These are phyloP conservation scores for Sturnira hondurensis DNA, from an alignment of 2,113 vertebrate species.

Conservation along the genomic window DNA sequence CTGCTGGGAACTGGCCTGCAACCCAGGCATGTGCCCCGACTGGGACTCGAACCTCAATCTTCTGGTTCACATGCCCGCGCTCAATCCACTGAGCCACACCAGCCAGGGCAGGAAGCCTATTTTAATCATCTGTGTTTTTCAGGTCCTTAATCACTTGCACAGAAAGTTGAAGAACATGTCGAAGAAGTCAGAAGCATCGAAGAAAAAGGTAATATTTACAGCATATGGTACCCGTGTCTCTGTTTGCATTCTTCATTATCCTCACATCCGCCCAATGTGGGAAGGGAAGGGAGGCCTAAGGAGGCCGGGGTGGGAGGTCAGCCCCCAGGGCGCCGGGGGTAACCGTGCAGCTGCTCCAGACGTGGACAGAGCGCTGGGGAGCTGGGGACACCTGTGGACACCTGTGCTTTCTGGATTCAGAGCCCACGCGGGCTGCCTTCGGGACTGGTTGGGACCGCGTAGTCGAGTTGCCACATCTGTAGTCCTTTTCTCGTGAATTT, in stretches of 20 bases:
- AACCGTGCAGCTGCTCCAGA: fast-evolving
- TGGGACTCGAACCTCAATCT: too few relatives aligned
- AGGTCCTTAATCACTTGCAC: slow-evolving; percentile 97
- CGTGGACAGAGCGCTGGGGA: fast-evolving
- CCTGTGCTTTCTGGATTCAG: fast-evolving
- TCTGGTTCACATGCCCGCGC: too few relatives aligned
- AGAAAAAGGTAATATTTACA: slow-evolving; percentile 91
- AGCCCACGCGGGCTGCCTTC: not conserved
- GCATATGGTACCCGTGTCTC: fast-evolving
- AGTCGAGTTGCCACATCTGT: fast-evolving
- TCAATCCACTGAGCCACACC: too few relatives aligned
- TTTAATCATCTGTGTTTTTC: slow-evolving; percentile 60
- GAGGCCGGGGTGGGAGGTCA: fast-evolving
- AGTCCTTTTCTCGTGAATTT: fast-evolving
- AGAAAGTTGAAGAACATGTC: slow-evolving; percentile 97
- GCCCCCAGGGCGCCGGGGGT: fast-evolving
- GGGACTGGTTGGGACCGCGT: fast-evolving
- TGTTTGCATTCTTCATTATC: not conserved
- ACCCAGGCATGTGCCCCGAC: too few relatives aligned
- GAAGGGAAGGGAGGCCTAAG: not conserved
- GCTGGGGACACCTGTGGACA: fast-evolving
- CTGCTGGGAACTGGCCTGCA: too few relatives aligned
- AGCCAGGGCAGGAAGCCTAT: fast-evolving
- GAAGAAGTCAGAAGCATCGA: slow-evolving; percentile 97
- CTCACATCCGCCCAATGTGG: fast-evolving